Base-by-base conservation (phyloP, 2,888 invertebrate genomes). In the Thymelicus sylvestris region DNA sequence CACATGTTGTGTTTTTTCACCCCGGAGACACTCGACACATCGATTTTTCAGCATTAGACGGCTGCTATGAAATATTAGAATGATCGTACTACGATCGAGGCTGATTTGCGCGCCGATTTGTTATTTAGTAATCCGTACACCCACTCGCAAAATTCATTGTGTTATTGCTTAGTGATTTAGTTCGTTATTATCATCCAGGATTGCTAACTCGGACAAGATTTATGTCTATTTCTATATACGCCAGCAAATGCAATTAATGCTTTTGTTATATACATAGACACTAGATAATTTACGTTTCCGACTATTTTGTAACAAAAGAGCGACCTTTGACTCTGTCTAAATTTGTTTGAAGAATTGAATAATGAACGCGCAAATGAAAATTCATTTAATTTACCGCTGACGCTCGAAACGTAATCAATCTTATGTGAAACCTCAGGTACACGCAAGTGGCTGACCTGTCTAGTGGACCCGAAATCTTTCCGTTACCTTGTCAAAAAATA, bases 111-210 rank as follows among this genome's bases (percentile, higher is more conserved):
- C 83, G 79, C 84, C 81, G 84, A 88, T 86, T 86, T 86, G 84
- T 85, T 61, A 73, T 87, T 88, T 86, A 86, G 84, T 84, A 86
- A 87, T 86, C 82, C 83, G 79, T 81, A 88, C 91, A 86, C 91
- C 92, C 91, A 91, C 91, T 81, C 83, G 78, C 79, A 84, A 83
- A 82, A 86, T 87, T 86, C 83, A 86, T 84, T 85, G 85, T 87
- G 83, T 84, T 85, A 87, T 88, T 87, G 87, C 87, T 86, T 81
- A 84, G 81, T 89, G 89, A 90, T 91, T 92, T 90, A 90, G 80
- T 87, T 71, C 66, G 71, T 61, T 60, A 81, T 86, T 85, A 88
- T 87, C 88, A 88, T 88, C 77, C 78, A 83, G 81, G 82, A 86
- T 87, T 83, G 83, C 87, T 86, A 87, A 90, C 82, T 84, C 79